A percentile compares a stretch with the other conserved stretches of the same genome.
Evolutionary conservation across 2,113 vertebrate genomes (phyloP).

Genomic region (Lampris megalopsis): DNA sequence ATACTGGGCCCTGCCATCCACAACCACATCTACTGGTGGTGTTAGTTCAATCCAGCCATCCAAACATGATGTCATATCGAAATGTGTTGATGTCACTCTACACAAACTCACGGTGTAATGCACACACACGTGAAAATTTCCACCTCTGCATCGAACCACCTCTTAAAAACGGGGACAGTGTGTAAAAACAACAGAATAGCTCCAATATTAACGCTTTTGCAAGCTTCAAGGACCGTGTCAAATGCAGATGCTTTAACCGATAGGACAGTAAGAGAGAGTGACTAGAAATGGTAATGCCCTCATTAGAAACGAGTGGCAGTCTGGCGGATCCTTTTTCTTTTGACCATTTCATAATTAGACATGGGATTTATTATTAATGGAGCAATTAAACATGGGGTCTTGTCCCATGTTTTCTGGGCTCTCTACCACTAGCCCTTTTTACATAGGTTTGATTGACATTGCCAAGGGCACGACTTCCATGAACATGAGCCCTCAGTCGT

Average conservation of each 20-base stretch:
- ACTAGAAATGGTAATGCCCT: constrained; percentile 59
- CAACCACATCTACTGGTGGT: constrained; percentile 24
- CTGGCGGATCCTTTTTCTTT: constrained; percentile 65
- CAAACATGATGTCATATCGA: constrained; percentile 59
- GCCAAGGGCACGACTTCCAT: constrained; percentile 39
- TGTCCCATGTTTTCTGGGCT: constrained; percentile 29
- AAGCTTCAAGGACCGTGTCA: constrained; percentile 26
- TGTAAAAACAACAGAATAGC: constrained; percentile 25
- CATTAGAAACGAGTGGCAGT: constrained; percentile 61
- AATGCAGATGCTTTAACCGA: constrained; percentile 49
- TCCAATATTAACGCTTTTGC: constrained; percentile 48
- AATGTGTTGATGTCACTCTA: not conserved
- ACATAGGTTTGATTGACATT: constrained; percentile 61
- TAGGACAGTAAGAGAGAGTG: constrained; percentile 24
- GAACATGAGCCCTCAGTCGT: constrained; percentile 47
- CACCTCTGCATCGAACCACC: not conserved
- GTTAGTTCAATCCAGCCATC: constrained; percentile 52
- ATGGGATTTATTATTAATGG: constrained; percentile 75
- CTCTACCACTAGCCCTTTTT: constrained; percentile 14
- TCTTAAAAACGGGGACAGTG: constrained; percentile 31
- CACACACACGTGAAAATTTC: not conserved
- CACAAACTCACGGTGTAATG: not conserved
- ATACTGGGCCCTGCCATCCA: not conserved
- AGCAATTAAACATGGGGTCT: constrained; percentile 58
- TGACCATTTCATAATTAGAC: constrained; percentile 70